Conservation (phyloP, 2,888 invertebrate species). For the Drosophila phalerata region DNA sequence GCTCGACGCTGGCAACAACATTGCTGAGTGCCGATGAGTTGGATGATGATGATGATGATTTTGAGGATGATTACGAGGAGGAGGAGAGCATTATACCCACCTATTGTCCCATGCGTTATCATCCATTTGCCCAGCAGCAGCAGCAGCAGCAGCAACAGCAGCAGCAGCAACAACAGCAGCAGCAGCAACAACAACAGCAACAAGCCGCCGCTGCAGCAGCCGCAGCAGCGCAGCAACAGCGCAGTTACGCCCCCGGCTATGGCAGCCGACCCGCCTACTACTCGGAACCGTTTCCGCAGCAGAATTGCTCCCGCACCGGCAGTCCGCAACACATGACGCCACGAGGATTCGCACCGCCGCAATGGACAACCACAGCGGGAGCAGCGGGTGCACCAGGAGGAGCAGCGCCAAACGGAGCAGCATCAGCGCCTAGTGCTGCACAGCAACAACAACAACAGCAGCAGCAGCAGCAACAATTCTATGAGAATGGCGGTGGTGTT, state of each 20-base stretch:
- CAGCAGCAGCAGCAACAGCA: slow-evolving; percentile 62
- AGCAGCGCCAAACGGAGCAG: slow-evolving; percentile 20
- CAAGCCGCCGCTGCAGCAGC: slow-evolving; percentile 57
- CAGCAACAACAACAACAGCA: slow-evolving; percentile 52
- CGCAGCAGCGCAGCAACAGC: slow-evolving; percentile 57
- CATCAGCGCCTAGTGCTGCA: slow-evolving; percentile 31
- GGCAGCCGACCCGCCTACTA: slow-evolving; percentile 84
- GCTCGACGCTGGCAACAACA: slow-evolving; percentile 85
- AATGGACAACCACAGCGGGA: slow-evolving; percentile 70
- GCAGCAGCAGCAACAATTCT: slow-evolving; percentile 59
- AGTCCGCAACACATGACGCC: slow-evolving; percentile 86
- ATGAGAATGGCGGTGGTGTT: slow-evolving; percentile 65
- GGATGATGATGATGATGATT: slow-evolving; percentile 85
- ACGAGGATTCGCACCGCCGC: slow-evolving; percentile 73
- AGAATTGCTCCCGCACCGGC: slow-evolving; percentile 85
- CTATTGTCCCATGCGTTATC: slow-evolving; percentile 84
- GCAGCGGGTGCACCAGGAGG: slow-evolving; percentile 16
- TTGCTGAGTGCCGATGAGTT: slow-evolving; percentile 84
- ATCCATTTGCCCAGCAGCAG: slow-evolving; percentile 78
- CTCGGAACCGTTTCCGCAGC: slow-evolving; percentile 85
- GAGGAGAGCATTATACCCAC: slow-evolving; percentile 85
- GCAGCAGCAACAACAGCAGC: slow-evolving; percentile 41
- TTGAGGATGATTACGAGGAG: slow-evolving; percentile 86
- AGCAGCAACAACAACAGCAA: slow-evolving; percentile 49
- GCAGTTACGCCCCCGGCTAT: slow-evolving; percentile 81